phyloP scores from a whole-genome alignment of 2,113 vertebrate genomes.

The Etheostoma spectabile region DNA sequence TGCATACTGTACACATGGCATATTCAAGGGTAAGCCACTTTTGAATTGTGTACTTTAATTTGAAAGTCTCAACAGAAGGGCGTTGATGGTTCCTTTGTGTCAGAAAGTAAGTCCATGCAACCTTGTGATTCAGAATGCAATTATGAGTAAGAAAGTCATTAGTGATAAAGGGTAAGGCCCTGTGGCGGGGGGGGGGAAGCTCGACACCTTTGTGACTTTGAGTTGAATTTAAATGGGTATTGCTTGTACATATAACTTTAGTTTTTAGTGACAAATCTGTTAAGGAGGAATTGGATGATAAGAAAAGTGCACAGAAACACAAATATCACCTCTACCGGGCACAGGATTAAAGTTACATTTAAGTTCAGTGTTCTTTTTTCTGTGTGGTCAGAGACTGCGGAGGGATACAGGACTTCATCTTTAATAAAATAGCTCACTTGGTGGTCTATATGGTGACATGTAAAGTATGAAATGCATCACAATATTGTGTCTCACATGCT shows the following conservation, averaged over 20 bases:
- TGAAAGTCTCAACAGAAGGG: not conserved
- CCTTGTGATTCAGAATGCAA: not conserved
- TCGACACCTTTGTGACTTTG: not conserved
- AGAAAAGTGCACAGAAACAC: not conserved
- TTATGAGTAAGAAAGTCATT: not conserved
- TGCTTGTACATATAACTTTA: not conserved
- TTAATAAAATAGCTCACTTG: not conserved
- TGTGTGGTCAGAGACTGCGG: not conserved
- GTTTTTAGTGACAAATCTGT: not conserved
- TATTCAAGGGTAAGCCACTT: not conserved
- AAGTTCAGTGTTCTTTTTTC: not conserved
- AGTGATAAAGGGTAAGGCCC: not conserved
- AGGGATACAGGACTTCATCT: constrained; percentile 5
- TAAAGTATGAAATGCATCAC: not conserved
- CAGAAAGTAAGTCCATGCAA: too few relatives aligned
- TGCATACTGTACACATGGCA: not conserved
- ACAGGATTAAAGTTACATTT: not conserved
- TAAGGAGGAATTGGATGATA: not conserved
- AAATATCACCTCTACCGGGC: not conserved
- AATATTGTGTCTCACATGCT: not conserved
- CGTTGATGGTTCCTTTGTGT: too few relatives aligned
- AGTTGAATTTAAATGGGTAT: not conserved
- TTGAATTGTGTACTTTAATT: not conserved
- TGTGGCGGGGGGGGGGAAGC: not conserved
- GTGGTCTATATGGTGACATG: not conserved